Conservation (phyloP, 2,888 invertebrate genomes). For the Saturnia pavonia region DNA sequence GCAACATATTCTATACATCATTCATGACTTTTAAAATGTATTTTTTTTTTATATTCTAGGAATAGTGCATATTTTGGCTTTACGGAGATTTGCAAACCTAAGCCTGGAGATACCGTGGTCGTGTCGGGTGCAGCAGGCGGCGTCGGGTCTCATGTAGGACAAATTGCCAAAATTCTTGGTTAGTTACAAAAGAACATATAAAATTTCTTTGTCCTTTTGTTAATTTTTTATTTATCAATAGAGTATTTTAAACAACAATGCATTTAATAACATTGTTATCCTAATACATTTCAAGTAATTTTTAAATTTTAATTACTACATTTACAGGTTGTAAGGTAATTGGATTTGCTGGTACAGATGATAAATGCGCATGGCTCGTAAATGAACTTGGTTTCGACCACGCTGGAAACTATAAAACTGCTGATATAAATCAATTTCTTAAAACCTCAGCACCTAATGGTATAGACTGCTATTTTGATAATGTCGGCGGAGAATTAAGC, state of each 20-base stretch:
- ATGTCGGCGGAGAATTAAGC: constrained; percentile 86
- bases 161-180: constrained; percentile 87
- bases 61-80: constrained; percentile 88
- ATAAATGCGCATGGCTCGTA: constrained; percentile 86
- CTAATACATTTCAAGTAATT: too few relatives aligned
- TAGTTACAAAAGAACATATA: constrained; percentile 6
- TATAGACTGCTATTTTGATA: constrained; percentile 89
- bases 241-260: too few relatives aligned
- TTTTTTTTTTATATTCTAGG: constrained; percentile 65
- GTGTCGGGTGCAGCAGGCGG: constrained; percentile 88
- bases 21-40: too few relatives aligned
- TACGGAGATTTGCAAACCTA: constrained; percentile 84
- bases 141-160: constrained; percentile 88
- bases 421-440: constrained; percentile 76
- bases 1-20: too few relatives aligned
- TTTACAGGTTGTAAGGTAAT: constrained; percentile 84
- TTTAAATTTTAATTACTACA: too few relatives aligned
- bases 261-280: too few relatives aligned
- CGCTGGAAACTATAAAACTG: constrained; percentile 88
- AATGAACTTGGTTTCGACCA: constrained; percentile 85
- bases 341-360: constrained; percentile 86
- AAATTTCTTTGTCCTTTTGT: too few relatives aligned
- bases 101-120: constrained; percentile 85
- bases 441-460: constrained; percentile 85
- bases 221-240: too few relatives aligned